These are phyloP conservation scores for Nesogale talazaci DNA, from an alignment of 2,113 vertebrate species.

Conservation along the genomic window DNA sequence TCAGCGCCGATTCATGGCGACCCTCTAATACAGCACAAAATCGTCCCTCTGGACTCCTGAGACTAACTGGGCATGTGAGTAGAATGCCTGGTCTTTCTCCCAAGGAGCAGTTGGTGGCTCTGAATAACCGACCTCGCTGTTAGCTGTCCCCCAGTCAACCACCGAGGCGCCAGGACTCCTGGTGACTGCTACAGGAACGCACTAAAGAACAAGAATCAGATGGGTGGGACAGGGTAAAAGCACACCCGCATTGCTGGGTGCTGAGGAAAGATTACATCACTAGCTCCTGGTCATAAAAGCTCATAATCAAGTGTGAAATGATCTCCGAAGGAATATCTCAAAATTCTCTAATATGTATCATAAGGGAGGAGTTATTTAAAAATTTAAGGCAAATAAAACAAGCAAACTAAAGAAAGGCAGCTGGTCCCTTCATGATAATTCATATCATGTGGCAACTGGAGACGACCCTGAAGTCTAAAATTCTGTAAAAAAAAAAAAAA, in stretches of 20 bases:
- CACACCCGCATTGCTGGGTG: neutral
- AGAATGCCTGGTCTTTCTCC: too few species aligned
- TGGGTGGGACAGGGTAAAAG: neutral
- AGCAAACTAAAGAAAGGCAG: neutral
- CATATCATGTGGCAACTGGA: neutral
- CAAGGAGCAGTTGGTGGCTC: too few species aligned
- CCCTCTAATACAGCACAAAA: too few species aligned
- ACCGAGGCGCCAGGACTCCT: too few species aligned
- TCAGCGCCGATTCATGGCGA: too few species aligned
- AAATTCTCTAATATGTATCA: neutral
- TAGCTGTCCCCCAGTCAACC: too few species aligned
- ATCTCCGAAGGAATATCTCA: conserved; percentile 18
- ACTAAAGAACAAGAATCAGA: neutral
- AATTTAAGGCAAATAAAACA: neutral
- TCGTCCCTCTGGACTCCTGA: too few species aligned
- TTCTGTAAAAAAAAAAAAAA: neutral
- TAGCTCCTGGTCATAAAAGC: neutral
- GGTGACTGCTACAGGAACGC: neutral
- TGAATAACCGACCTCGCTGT: too few species aligned
- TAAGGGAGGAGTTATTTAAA: conserved; percentile 6
- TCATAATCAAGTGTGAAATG: neutral
- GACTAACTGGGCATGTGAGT: too few species aligned
- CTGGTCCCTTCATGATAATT: neutral
- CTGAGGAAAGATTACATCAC: neutral
- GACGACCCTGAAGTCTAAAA: neutral